Evolutionary conservation across 23 tunicate genomes (phyloP), one percentile per base, ranked within the genome.

Genomic region (Trididemnum miniatum): DNA sequence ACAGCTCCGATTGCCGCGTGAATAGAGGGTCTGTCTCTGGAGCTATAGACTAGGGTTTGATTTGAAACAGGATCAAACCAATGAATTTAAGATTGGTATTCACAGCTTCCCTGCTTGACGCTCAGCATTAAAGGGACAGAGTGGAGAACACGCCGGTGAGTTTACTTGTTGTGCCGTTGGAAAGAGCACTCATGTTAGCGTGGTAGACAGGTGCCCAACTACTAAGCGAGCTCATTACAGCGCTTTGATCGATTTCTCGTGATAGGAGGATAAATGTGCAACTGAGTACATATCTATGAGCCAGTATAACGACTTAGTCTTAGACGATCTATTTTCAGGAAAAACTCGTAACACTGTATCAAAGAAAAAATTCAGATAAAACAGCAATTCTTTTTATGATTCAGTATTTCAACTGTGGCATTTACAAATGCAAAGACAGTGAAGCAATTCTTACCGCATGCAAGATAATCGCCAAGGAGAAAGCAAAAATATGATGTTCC

Each of bases 381-480:
- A n/a, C n/a, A n/a, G n/a, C n/a, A n/a, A n/a, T n/a, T n/a, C n/a
- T n/a, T n/a, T n/a, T n/a, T n/a, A n/a, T n/a, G n/a, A n/a, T n/a
- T n/a, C n/a, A n/a, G n/a, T n/a, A n/a, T n/a, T n/a, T n/a, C n/a
- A n/a, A n/a, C n/a, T n/a, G n/a, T n/a, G n/a, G n/a, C n/a, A n/a
- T n/a, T n/a, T n/a, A n/a, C n/a, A n/a, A n/a, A n/a, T n/a, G n/a
- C n/a, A 12, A 9, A 18, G 57, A 49, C 15, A 49, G 18, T 9
- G 18, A 49, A 49, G 12, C n/a, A 18, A 15, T 9, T 80, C 85
- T 72, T 38, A 87, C 92, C 66, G 81, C 83, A 67, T 83, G 88
- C 22, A 83, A 50, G 31, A 92, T 79, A 1, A 92, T 34, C n/a
- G 80, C 72, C 22, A 92, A 80, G 23, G 83, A 49, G 40, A 49